phyloP scores from a whole-genome alignment of 2,797 vertebrate species.

The Molossus molossus region DNA sequence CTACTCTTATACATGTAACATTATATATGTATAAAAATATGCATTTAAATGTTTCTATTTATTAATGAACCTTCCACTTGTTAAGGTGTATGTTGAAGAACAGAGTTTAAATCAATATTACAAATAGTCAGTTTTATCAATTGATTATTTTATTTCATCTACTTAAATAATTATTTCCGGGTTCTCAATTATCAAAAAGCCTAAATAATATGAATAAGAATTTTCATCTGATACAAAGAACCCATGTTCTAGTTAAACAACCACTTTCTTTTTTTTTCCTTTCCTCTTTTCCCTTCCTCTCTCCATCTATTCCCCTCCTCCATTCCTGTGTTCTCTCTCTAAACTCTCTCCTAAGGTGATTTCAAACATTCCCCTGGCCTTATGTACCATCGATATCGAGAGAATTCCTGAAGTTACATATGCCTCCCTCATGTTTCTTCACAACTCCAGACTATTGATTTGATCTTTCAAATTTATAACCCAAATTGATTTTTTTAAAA shows the following conservation, averaged over 20 bases:
- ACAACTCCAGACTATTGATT: not conserved
- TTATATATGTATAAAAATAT: constrained; percentile 35
- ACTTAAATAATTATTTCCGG: constrained; percentile 29
- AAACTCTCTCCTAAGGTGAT: not conserved
- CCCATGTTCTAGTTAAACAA: not conserved
- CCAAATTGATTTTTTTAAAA: not conserved
- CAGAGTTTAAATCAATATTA: constrained; percentile 31
- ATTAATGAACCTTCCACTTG: not conserved
- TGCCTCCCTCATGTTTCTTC: not conserved
- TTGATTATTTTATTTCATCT: constrained; percentile 33
- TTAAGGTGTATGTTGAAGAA: not conserved
- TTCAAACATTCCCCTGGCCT: not conserved
- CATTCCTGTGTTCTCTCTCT: not conserved
- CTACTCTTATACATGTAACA: not conserved
- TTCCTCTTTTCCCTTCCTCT: not conserved
- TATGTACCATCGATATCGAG: not conserved
- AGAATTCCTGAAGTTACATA: not conserved
- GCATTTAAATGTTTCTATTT: constrained; percentile 9
- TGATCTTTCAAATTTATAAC: not conserved
- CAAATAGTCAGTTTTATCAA: not conserved
- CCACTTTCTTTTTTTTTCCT: not conserved
- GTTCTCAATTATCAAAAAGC: constrained; percentile 4
- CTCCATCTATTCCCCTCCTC: not conserved
- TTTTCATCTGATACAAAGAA: not conserved
- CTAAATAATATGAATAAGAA: not conserved